Evolutionary conservation across 2,113 vertebrate genomes (phyloP).

Genomic region (Caranx ignobilis): DNA sequence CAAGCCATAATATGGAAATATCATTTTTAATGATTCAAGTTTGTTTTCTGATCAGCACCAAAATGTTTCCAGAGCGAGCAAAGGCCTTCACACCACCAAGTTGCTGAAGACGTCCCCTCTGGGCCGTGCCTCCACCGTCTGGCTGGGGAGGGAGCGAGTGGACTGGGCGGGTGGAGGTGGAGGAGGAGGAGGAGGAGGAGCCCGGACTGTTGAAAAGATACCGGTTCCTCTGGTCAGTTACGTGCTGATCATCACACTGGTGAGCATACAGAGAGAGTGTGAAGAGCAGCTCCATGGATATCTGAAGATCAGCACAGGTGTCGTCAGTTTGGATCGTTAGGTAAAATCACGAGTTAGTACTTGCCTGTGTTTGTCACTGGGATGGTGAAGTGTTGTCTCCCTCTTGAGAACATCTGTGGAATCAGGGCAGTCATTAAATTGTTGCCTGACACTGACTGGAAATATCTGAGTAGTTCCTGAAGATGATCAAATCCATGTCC

Average conservation of each 20-base stretch:
- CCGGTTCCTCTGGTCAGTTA: conserved; percentile 10
- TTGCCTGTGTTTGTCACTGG: conserved; percentile 56
- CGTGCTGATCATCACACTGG: not conserved
- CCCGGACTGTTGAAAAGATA: not conserved
- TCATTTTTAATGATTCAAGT: conserved; percentile 9
- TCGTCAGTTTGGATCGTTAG: not conserved
- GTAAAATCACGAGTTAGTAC: not conserved
- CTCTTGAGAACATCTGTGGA: conserved; percentile 44
- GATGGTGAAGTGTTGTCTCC: conserved; percentile 27
- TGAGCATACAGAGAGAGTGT: not conserved
- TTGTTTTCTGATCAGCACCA: conserved; percentile 1
- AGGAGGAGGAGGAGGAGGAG: conserved; percentile 15
- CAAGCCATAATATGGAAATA: not conserved
- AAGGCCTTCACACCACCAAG: conserved; percentile 55
- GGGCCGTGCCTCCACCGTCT: not conserved
- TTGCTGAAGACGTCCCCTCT: conserved; percentile 66
- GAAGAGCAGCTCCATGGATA: not conserved
- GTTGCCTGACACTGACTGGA: not conserved
- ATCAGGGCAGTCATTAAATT: not conserved
- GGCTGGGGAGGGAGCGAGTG: not conserved
- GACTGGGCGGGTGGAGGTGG: not conserved
- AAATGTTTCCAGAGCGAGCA: not conserved
- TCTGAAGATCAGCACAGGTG: not conserved
- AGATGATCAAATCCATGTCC: not conserved
- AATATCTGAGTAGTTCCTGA: not conserved